Percentiles rank a stretch among this genome's conserved stretches.
phyloP scores from a whole-genome alignment of 2,113 vertebrate species.

The Lamprotornis superbus region DNA sequence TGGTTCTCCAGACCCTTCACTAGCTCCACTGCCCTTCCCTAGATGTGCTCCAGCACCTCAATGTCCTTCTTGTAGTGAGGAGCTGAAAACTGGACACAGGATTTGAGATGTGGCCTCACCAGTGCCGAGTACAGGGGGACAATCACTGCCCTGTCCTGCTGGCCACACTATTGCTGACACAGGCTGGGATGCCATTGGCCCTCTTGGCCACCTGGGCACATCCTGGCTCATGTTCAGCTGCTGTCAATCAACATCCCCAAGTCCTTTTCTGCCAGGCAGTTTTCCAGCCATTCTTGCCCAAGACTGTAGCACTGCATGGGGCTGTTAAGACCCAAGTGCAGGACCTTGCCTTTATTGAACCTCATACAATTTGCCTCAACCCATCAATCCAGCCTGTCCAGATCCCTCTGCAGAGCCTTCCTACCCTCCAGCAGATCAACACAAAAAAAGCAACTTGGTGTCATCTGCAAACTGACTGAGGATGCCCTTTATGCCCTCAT shows the following conservation, averaged over 20 bases:
- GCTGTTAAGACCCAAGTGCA: background rate
- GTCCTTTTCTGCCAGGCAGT: background rate
- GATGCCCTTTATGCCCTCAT: background rate
- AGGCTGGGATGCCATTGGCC: background rate
- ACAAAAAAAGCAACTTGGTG: background rate
- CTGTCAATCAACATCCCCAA: background rate
- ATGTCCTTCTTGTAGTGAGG: background rate
- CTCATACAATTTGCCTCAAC: background rate
- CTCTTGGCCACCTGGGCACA: background rate
- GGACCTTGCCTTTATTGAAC: background rate
- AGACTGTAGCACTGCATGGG: too few relatives aligned
- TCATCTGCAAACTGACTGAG: background rate
- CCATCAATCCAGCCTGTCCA: background rate
- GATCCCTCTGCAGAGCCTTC: background rate
- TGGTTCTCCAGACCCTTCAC: background rate
- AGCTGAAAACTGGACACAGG: background rate
- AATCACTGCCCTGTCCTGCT: background rate
- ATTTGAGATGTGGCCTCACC: background rate
- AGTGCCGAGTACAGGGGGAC: background rate
- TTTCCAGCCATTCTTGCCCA: background rate
- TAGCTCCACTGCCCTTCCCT: background rate
- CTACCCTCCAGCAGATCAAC: background rate
- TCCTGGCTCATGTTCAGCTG: background rate
- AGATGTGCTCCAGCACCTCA: accelerated
- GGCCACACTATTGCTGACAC: background rate